Evolutionary conservation across 2,888 invertebrate species (phyloP), one percentile per base, ranked within the genome.

Genomic region (Clostera curtula): DNA sequence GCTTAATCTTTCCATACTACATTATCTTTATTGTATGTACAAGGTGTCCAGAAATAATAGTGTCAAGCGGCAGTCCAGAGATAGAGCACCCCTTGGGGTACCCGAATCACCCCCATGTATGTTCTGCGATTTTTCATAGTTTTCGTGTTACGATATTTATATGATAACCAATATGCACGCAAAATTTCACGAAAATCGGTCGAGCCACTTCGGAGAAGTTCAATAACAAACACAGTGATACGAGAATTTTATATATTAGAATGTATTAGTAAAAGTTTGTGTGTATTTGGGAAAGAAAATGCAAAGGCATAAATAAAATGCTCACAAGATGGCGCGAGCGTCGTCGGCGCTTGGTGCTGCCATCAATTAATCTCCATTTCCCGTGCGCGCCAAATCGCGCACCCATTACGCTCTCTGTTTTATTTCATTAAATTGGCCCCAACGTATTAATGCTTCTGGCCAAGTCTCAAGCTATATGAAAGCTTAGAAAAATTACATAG

Each of bases 321-420:
- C 57, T 58, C 56, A 70, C 65, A 71, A 79, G 72, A 75, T 71
- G 72, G 71, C 67, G 59, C 52, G 56, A 43, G 44, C 48, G 49
- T 45, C 50, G 53, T 57, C 55, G 49, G 52, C 57, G 56, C 60
- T 62, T 59, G 65, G 70, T 72, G 72, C 68, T 73, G 59, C 73
- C 67, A 67, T 65, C 65, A 63, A 80, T 82, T 76, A 79, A 76
- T 82, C 75, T 83, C 77, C 71, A 79, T 80, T 80, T 70, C 63
- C 72, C 65, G 62, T 71, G 69, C 66, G 68, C 69, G 68, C 67
- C 69, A 73, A 75, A 76, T 76, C 73, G 69, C 67, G 56, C 60
- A 63, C 63, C 71, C 68, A 71, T 75, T 74, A 74, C 67, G 54
- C 57, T 52, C 59, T 64, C 67, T 74, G 72, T 77, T 80, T 79